Conservation (phyloP, 64 coral and sea anemone species). For the Acropora tenuis region DNA sequence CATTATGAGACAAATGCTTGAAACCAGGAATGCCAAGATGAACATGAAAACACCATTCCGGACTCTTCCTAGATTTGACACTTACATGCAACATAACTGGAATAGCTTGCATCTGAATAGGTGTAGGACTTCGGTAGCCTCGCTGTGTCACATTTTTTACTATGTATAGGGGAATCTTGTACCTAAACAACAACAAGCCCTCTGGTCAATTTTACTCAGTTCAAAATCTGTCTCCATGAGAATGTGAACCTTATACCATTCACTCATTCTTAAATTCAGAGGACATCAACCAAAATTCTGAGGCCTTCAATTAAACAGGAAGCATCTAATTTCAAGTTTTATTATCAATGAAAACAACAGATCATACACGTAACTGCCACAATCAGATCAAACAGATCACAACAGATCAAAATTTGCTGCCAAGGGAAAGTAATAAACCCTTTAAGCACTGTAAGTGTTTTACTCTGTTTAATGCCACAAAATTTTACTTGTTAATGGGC, state of each 20-base stretch:
- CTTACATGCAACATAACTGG: constrained; percentile 91
- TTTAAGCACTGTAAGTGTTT: too few species aligned
- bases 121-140: constrained; percentile 80
- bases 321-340: neutral
- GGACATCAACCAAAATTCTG: neutral
- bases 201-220: too few species aligned
- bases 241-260: neutral
- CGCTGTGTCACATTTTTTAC: constrained; percentile 77
- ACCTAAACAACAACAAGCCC: constrained; percentile 44
- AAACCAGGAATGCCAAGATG: neutral
- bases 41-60: too few species aligned
- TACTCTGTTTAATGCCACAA: too few species aligned
- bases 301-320: neutral
- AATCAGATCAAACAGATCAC: too few species aligned
- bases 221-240: neutral
- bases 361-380: too few species aligned
- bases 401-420: too few species aligned
- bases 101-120: constrained; percentile 96
- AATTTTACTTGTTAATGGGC: too few species aligned
- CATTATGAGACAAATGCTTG: neutral
- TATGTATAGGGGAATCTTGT: constrained; percentile 84
- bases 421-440: too few species aligned
- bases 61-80: neutral
- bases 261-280: neutral
- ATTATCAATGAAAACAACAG: too few species aligned